Percentiles rank a stretch among this genome's conserved stretches.
These are phyloP conservation scores for Globia sparganii DNA, from an alignment of 2,888 invertebrate species.

Conservation along the genomic window DNA sequence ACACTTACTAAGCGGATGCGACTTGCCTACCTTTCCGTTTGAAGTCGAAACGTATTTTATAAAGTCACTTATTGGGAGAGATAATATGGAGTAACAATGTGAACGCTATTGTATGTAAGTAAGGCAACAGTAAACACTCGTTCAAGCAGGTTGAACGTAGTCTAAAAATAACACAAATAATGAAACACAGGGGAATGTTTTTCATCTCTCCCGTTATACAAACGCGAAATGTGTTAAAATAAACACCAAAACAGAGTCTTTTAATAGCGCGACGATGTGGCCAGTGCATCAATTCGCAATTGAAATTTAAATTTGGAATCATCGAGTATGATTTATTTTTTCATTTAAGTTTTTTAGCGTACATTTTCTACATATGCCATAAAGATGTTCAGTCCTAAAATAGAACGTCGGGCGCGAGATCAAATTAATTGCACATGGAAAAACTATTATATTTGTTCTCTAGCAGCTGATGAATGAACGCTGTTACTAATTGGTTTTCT, in stretches of 20 bases:
- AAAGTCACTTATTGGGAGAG: slow-evolving; percentile 58
- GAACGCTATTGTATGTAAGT: slow-evolving; percentile 86
- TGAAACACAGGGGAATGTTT: slow-evolving; percentile 90
- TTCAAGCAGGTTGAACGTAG: slow-evolving; percentile 87
- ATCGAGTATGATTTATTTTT: slow-evolving; percentile 85
- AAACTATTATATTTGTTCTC: slow-evolving; percentile 74
- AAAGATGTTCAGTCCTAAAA: slow-evolving; percentile 80
- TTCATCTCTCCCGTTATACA: slow-evolving; percentile 89
- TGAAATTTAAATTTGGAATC: slow-evolving; percentile 83
- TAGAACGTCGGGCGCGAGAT: slow-evolving; percentile 72
- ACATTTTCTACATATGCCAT: slow-evolving; percentile 78
- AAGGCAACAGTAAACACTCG: slow-evolving; percentile 86
- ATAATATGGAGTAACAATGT: slow-evolving; percentile 80
- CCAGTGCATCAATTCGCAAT: slow-evolving; percentile 87
- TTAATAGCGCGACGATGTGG: slow-evolving; percentile 88
- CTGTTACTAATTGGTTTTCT: slow-evolving; percentile 80
- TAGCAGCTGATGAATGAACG: slow-evolving; percentile 78
- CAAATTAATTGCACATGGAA: slow-evolving; percentile 73
- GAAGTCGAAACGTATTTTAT: slow-evolving; percentile 47
- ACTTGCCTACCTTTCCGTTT: slow-evolving; percentile 45
- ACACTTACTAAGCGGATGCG: slow-evolving; percentile 61
- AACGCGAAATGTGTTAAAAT: slow-evolving; percentile 90
- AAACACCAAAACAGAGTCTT: slow-evolving; percentile 88
- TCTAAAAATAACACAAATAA: slow-evolving; percentile 89
- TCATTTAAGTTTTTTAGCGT: slow-evolving; percentile 74